Base-by-base conservation (phyloP, 2,888 invertebrate species). In the Tethea ocularis region DNA sequence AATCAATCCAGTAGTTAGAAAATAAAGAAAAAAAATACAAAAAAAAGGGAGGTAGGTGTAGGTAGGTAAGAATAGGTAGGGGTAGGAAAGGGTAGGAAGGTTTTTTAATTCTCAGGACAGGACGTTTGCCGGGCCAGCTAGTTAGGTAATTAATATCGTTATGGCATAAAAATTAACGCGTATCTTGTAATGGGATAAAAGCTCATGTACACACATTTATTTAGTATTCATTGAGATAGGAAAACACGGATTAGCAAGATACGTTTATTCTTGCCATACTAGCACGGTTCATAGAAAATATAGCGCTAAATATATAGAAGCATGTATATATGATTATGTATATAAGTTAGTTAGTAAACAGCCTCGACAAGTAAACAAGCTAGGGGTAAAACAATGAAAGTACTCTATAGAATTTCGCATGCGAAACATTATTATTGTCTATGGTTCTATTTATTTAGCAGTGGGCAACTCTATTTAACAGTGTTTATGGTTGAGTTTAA, bases 271-370 rank as follows among this genome's bases (percentile, higher is more conserved):
- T 10, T 8, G 46, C 20, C 46, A 46, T 46, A 46, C 17, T 10
- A 2, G 17, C 1, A 41, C 20, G 46, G 20, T 20, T 20, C 20
- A 20, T 8, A 10, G 46, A 46, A 46, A 46, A 46, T 20, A 20
- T 20, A 2, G 6, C 17, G 17, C 20, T 20, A n/a, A n/a, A 15
- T 10, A 20, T 20, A 46, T 1, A 20, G 8, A 8, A 41, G 41
- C 41, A 41, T 41, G 41, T 41, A 38, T 38, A 41, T 17, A 41
- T 8, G 17, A 41, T 6, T 41, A 46, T 46, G 20, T 46, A 20
- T 46, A 46, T 17, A 46, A 46, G 46, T 20, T n/a, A 46, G 46
- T 46, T 46, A 46, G 46, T 46, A 46, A 46, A 46, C 46, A 46
- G 46, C n/a, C 20, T 46, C 46, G 46, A 17, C 15, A 20, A 20